Base-by-base conservation (phyloP, 1,140 invertebrate genomes). In the Drosophila nannoptera region DNA sequence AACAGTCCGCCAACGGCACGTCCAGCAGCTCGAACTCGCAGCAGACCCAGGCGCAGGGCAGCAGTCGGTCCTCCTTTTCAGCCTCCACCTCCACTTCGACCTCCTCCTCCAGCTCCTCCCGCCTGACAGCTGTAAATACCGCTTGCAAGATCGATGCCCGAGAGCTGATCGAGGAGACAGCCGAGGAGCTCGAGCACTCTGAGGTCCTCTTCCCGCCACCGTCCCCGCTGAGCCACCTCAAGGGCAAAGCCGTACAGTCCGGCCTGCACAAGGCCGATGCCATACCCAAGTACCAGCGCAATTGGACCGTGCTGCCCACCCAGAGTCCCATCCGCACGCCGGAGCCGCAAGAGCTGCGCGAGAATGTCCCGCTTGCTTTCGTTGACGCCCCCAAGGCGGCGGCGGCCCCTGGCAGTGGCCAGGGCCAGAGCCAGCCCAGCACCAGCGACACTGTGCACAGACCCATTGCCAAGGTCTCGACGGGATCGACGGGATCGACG, bases 271-370 rank as follows among this genome's bases (percentile, higher is more conserved):
- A 91, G 89, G 90, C 92, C 12, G 91, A 92, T 46, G 90, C 88
- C 77, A 92, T 92, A 77, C 92, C 92, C 31, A 87, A 90, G 61
- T 93, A 93, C 87, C 92, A 93, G 83, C 91, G 91, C 89, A 90
- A 92, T 78, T 90, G 92, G 78, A 91, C 92, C 69, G 88, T 90
- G 68, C 86, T 92, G 64, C 90, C 91, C 60, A 91, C 90, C 54
- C 91, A 92, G 80, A 90, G 90, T 61, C 84, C 88, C 68, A 88
- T 90, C 32, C 89, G 90, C 70, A 91, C 91, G 6, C 91, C 91
- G 61, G 91, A 91, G 45, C 89, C 89, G 8, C 87, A 72, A 46
- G 89, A 90, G 72, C 50, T 89, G 55, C 87, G 80, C 67, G 88
- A 90, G 40, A 90, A 90, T 64, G 66, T 90, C 0, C 89, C 88